phyloP scores from a whole-genome alignment of 2,888 invertebrate species.

The Sarcophaga carnaria region DNA sequence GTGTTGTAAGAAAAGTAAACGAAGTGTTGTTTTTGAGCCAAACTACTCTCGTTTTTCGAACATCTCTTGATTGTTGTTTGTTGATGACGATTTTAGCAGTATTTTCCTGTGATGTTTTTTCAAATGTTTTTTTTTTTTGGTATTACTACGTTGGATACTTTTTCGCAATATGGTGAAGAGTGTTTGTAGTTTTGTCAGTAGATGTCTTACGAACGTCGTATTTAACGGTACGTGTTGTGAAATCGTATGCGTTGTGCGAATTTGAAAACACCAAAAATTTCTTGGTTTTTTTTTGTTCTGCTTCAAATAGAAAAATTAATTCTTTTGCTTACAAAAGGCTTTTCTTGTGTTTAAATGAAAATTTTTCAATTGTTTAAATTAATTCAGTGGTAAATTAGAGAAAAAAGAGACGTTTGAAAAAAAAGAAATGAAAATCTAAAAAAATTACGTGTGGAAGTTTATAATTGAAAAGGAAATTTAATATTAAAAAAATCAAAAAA shows the following conservation, averaged over 20 bases:
- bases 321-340: neutral
- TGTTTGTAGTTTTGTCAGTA: slow-evolving; percentile 75
- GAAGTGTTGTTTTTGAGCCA: slow-evolving; percentile 23
- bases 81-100: slow-evolving; percentile 30
- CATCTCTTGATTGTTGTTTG: slow-evolving; percentile 15
- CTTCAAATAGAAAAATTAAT: slow-evolving; percentile 1
- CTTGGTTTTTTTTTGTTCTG: slow-evolving; percentile 13
- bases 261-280: neutral
- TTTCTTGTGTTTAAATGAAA: neutral
- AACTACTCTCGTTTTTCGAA: slow-evolving; percentile 21
- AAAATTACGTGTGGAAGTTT: neutral
- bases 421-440: neutral
- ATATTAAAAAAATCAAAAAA: neutral
- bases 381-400: neutral
- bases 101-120: neutral
- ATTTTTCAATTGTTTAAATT: neutral
- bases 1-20: slow-evolving; percentile 24
- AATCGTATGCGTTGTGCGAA: slow-evolving; percentile 49
- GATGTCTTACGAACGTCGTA: slow-evolving; percentile 80
- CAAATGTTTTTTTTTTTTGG: slow-evolving; percentile 3
- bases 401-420: neutral
- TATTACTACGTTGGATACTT: slow-evolving; percentile 55
- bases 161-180: slow-evolving; percentile 61
- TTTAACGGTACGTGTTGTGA: slow-evolving; percentile 79
- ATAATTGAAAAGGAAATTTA: too few relatives aligned